phyloP scores from a whole-genome alignment of 1,140 invertebrate genomes.

The Drosophila hydei region DNA sequence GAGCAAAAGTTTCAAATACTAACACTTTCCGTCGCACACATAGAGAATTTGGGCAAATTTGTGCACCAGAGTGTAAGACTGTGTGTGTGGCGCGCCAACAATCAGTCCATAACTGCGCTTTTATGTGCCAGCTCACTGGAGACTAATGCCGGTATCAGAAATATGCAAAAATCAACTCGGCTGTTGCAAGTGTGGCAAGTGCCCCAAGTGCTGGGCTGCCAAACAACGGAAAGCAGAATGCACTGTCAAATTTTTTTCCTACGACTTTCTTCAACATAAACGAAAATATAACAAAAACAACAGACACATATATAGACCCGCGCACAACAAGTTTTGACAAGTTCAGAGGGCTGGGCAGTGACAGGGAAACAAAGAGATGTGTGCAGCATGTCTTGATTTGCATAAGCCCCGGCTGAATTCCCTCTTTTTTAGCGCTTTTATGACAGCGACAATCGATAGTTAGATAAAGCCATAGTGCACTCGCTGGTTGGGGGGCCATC shows the following conservation, averaged over 20 bases:
- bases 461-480: slow-evolving; percentile 42
- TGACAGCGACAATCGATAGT: slow-evolving; percentile 79
- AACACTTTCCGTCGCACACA: slow-evolving; percentile 47
- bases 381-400: slow-evolving; percentile 78
- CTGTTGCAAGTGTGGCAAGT: slow-evolving; percentile 60
- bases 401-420: slow-evolving; percentile 66
- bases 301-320: slow-evolving; percentile 1
- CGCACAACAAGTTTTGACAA: slow-evolving; percentile 59
- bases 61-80: neutral
- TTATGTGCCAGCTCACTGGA: slow-evolving; percentile 77
- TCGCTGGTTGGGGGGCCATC: slow-evolving; percentile 59
- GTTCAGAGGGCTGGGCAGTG: neutral
- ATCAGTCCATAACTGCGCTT: slow-evolving; percentile 78
- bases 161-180: slow-evolving; percentile 77
- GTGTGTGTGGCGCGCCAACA: slow-evolving; percentile 52
- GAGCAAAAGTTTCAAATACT: slow-evolving; percentile 72
- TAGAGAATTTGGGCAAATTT: neutral
- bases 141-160: slow-evolving; percentile 74
- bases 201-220: slow-evolving; percentile 48
- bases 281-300: slow-evolving; percentile 1
- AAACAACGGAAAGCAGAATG: slow-evolving; percentile 69
- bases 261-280: slow-evolving; percentile 29
- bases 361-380: slow-evolving; percentile 66
- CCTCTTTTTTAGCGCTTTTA: slow-evolving; percentile 67
- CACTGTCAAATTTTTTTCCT: slow-evolving; percentile 45